Percentiles rank a stretch among this genome's conserved stretches.
These are phyloP conservation scores for Petrophora chlorosata DNA, from an alignment of 2,888 invertebrate genomes.

Conservation along the genomic window DNA sequence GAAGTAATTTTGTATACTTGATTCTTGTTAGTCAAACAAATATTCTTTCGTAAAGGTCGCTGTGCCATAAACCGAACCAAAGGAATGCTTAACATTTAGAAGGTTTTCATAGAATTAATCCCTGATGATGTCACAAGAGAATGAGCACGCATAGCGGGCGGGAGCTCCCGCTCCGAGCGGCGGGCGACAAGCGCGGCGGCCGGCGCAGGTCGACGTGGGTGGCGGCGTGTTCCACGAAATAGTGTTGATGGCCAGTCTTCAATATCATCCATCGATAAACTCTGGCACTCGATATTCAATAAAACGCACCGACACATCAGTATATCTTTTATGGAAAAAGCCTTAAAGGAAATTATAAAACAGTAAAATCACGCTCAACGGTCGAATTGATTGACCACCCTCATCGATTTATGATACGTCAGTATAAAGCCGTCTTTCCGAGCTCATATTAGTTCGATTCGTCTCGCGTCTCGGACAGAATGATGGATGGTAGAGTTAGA, in stretches of 20 bases:
- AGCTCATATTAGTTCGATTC: constrained; percentile 10
- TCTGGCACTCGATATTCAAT: constrained; percentile 53
- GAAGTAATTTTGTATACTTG: constrained; percentile 33
- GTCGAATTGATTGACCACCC: constrained; percentile 36
- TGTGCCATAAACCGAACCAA: constrained; percentile 15
- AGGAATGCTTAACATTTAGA: constrained; percentile 22
- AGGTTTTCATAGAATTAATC: constrained; percentile 30
- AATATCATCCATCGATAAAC: constrained; percentile 60
- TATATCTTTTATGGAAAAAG: constrained; percentile 34
- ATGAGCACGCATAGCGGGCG: constrained; percentile 48
- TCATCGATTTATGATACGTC: constrained; percentile 22
- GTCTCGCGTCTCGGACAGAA: constrained; percentile 8
- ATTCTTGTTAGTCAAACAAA: constrained; percentile 20
- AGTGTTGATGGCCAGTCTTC: constrained; percentile 60
- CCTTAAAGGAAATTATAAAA: constrained; percentile 34
- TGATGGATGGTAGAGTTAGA: constrained; percentile 9
- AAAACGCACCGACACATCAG: constrained; percentile 35
- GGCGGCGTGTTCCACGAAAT: constrained; percentile 75
- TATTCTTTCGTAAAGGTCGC: constrained; percentile 25
- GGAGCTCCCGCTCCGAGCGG: constrained; percentile 47
- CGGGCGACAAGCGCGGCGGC: constrained; percentile 11
- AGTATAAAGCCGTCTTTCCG: constrained; percentile 4
- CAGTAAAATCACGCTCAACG: constrained; percentile 28
- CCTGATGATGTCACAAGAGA: constrained; percentile 53
- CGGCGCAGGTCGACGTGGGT: constrained; percentile 64